Base-by-base conservation (phyloP, 2,113 vertebrate species). In the Planiliza haematocheilus region DNA sequence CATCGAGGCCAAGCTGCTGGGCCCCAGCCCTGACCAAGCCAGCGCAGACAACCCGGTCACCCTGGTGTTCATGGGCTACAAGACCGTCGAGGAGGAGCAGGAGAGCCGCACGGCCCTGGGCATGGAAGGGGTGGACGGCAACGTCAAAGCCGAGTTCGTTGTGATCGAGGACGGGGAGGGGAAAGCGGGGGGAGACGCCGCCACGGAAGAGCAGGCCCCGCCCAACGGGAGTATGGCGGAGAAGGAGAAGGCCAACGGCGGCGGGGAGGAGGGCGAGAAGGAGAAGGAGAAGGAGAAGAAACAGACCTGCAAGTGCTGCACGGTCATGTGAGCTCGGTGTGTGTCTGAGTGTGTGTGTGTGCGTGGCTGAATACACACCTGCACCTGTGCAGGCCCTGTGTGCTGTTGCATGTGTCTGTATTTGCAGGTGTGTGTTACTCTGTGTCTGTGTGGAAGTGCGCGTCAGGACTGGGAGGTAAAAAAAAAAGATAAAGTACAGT, bases 1-100 rank as follows among this genome's bases (percentile, higher is more conserved):
- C 41, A 92, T 95, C 6, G 95, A 95, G 51, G 94, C 95, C 6
- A 95, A 94, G 61, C 89, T 95, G 71, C 2, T 91, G 87, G 89
- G 94, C 56, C 91, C 94, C 21, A 94, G 84, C 39, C 93, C 94
- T 0, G 94, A 94, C 63, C 89, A 96, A 58, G 91, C 96, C 0
- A 95, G 95, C 55, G 95, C 89, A n/a, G 96, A 99, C 69, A 95
- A 96, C 61, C 97, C 96, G 0, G 96, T 99, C 86, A 99, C 97
- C 81, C 96, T 99, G 95, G 96, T 99, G 84, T 98, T 99, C 92
- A 97, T 99, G 97, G 97, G 97, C 38, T 99, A 98, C 92, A 97
- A 97, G 91, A 96, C 96, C 1, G 95, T 98, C 39, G 97, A 98
- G 84, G 96, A 97, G 0, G 97, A 97, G 90, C 90, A 94, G 0